phyloP scores from a whole-genome alignment of 2,888 invertebrate genomes.

The Abscondita cerata region DNA sequence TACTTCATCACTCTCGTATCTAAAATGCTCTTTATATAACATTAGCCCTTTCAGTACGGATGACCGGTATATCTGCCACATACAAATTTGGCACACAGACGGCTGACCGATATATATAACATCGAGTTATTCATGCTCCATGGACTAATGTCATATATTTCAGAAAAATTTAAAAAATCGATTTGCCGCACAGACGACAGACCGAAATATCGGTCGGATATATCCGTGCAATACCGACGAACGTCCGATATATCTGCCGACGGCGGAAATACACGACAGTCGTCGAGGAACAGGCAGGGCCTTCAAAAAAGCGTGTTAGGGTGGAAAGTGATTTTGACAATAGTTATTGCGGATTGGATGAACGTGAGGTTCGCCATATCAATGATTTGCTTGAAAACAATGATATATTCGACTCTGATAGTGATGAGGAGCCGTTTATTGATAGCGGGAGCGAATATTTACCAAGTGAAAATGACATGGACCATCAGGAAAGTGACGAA shows the following conservation, averaged over 20 bases:
- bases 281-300: constrained; percentile 1
- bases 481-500: too few relatives aligned
- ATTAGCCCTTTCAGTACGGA: constrained; percentile 2
- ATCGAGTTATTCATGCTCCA: constrained; percentile 4
- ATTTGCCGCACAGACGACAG: constrained; percentile 4
- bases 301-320: constrained; percentile 1
- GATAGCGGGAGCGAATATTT: neutral
- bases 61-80: neutral
- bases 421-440: neutral
- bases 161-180: neutral
- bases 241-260: constrained; percentile 2
- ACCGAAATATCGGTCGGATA: constrained; percentile 1
- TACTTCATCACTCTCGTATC: too few relatives aligned
- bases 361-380: too few relatives aligned
- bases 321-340: too few relatives aligned
- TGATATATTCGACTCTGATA: neutral
- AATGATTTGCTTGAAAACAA: neutral
- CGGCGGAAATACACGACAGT: constrained; percentile 2
- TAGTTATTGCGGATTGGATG: too few relatives aligned
- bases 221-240: constrained; percentile 2
- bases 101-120: constrained; percentile 1
- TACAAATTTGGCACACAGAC: constrained; percentile 2
- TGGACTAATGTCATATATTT: constrained; percentile 4
- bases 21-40: too few relatives aligned
- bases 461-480: neutral